A percentile compares a stretch with the other conserved stretches of the same genome.
phyloP scores from a whole-genome alignment of 2,888 invertebrate species.

The Aspidapion aeneum region DNA sequence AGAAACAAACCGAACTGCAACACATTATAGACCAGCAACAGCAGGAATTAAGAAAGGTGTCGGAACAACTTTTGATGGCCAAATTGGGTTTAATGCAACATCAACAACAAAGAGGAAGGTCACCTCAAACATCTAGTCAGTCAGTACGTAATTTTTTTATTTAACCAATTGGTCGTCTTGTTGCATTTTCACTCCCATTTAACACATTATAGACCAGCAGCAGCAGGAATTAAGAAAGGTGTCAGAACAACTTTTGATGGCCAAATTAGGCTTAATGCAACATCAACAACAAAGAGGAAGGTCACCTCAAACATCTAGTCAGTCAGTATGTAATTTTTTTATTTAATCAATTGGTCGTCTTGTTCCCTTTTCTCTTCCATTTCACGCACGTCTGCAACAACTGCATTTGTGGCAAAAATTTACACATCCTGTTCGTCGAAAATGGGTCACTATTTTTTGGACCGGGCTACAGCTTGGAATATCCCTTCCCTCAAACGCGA shows the following conservation, averaged over 20 bases:
- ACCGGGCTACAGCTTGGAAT: too few species aligned
- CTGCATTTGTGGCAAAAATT: too few species aligned
- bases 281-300: conserved; percentile 17
- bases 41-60: conserved; percentile 78
- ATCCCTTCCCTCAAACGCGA: too few species aligned
- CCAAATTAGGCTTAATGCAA: conserved; percentile 42
- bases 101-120: conserved; percentile 15
- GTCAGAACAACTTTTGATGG: conserved; percentile 69
- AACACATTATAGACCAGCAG: conserved; percentile 68
- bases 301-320: neutral
- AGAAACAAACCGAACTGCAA: conserved; percentile 83
- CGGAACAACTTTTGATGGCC: conserved; percentile 82
- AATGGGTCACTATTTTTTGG: too few species aligned
- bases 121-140: neutral
- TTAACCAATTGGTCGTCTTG: neutral
- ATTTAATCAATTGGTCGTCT: neutral
- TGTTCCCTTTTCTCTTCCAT: neutral
- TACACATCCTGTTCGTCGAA: too few species aligned
- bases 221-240: conserved; percentile 82
- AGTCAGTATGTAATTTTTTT: neutral
- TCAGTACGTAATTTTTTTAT: neutral
- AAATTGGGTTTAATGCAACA: conserved; percentile 64
- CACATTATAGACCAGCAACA: conserved; percentile 82
- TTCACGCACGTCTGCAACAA: too few species aligned
- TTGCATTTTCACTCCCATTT: neutral